These are phyloP conservation scores for Stomorhina lunata DNA, from an alignment of 2,888 invertebrate species.

Conservation along the genomic window DNA sequence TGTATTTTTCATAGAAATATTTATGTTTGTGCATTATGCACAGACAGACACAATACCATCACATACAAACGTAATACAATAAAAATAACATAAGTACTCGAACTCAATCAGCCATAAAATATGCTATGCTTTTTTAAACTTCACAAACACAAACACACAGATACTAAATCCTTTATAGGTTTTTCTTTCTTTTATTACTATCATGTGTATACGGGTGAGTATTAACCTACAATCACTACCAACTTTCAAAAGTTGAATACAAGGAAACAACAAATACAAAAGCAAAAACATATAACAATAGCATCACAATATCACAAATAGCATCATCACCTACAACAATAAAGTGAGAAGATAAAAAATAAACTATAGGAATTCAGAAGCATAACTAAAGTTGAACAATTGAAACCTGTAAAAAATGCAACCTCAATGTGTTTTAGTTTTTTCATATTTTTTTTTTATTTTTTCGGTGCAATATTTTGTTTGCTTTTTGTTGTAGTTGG, in stretches of 20 bases:
- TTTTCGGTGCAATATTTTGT: neutral
- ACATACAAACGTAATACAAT: neutral
- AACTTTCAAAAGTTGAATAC: neutral
- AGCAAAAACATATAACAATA: no score
- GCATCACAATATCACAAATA: no score
- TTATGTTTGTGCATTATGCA: neutral
- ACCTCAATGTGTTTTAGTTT: neutral
- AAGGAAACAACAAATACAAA: neutral
- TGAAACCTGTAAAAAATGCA: conserved; percentile 24
- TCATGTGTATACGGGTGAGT: neutral
- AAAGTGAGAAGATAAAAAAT: neutral
- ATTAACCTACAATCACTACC: conserved; percentile 22
- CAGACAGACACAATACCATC: neutral
- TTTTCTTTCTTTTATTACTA: neutral
- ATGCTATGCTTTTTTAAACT: conserved; percentile 11
- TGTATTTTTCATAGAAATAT: neutral
- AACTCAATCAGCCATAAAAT: conserved; percentile 43
- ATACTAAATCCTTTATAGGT: neutral
- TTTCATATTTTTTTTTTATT: neutral
- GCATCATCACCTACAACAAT: neutral
- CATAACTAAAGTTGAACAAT: conserved; percentile 14
- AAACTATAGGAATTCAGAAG: neutral
- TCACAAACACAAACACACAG: neutral
- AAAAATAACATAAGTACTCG: neutral
- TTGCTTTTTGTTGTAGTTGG: neutral